These are phyloP conservation scores for Ennomos quercinarius DNA, from an alignment of 2,888 invertebrate genomes.

Conservation along the genomic window DNA sequence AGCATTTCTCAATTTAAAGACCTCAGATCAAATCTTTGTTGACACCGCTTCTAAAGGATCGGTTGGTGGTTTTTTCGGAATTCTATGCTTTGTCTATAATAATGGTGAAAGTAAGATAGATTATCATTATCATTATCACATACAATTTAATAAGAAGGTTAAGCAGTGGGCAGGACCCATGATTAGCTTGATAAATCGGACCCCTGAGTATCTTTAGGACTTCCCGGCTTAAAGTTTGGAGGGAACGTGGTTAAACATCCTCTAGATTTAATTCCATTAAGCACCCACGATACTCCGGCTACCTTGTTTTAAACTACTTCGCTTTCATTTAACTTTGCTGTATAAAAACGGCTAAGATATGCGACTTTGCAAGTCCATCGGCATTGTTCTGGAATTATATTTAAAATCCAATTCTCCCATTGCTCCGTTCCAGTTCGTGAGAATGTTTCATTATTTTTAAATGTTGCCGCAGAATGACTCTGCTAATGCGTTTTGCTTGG, in stretches of 20 bases:
- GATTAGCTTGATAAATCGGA: neutral
- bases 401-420: slow-evolving; percentile 29
- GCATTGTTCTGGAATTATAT: slow-evolving; percentile 37
- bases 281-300: slow-evolving; percentile 48
- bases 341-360: slow-evolving; percentile 63
- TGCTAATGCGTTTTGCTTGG: slow-evolving; percentile 19
- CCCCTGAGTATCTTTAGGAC: slow-evolving; percentile 25
- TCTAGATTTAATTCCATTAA: slow-evolving; percentile 64
- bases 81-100: no score
- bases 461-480: slow-evolving; percentile 21
- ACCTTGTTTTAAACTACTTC: slow-evolving; percentile 60
- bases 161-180: neutral
- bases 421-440: slow-evolving; percentile 11
- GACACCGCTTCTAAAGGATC: slow-evolving; percentile 34
- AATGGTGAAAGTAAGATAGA: slow-evolving; percentile 35
- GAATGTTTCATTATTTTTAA: slow-evolving; percentile 28
- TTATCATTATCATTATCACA: neutral
- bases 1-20: slow-evolving; percentile 22
- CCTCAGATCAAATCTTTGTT: slow-evolving; percentile 24
- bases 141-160: no score
- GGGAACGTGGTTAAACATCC: slow-evolving; percentile 47
- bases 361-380: slow-evolving; percentile 56
- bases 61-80: no score
- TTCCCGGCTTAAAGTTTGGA: slow-evolving; percentile 37
- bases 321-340: slow-evolving; percentile 61